A percentile compares a stretch with the other conserved stretches of the same genome.
These are phyloP conservation scores for Schizaphis graminum DNA, from an alignment of 2,888 invertebrate genomes.

Conservation along the genomic window DNA sequence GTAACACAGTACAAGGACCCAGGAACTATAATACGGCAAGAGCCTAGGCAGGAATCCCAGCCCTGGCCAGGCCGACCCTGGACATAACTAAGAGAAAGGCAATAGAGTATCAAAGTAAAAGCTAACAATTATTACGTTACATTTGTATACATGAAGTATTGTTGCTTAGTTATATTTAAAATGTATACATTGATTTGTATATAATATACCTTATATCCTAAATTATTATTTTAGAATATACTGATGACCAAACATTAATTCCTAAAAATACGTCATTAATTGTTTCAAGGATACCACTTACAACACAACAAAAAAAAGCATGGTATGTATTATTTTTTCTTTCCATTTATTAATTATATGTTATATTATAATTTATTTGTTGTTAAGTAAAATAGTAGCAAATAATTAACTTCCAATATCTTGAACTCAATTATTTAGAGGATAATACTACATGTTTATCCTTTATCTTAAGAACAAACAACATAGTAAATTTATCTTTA, in stretches of 20 bases:
- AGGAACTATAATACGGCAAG: too few species aligned
- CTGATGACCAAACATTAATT: constrained; percentile 90
- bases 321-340: constrained; percentile 69
- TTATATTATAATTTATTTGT: too few species aligned
- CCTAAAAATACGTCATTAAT: constrained; percentile 98
- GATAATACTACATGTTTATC: too few species aligned
- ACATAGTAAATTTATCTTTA: background rate
- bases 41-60: too few species aligned
- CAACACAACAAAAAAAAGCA: constrained; percentile 82
- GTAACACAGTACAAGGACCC: too few species aligned
- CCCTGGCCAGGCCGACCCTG: too few species aligned
- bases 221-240: constrained; percentile 80
- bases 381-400: too few species aligned
- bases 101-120: background rate
- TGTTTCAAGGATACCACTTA: constrained; percentile 91
- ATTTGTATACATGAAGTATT: background rate
- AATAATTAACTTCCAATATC: too few species aligned
- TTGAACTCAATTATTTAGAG: too few species aligned
- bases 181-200: background rate
- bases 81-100: background rate
- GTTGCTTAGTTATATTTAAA: background rate
- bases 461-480: background rate
- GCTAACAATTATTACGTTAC: background rate
- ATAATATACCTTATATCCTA: background rate
- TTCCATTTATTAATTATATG: background rate